Conservation (phyloP, 2,113 vertebrate genomes). For the Rhizomys pruinosus region DNA sequence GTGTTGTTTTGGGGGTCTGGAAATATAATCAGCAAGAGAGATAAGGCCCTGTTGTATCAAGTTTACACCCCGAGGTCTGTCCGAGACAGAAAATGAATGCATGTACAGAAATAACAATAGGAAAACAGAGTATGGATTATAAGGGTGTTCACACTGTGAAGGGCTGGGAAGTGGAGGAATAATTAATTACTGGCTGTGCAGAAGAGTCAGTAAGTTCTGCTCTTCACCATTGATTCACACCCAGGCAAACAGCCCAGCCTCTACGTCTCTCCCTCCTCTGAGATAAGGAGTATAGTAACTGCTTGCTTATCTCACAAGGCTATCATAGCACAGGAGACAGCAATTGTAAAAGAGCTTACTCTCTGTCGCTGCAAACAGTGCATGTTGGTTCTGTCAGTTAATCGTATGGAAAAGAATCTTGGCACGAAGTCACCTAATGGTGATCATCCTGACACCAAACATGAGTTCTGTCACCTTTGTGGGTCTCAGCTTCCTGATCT, state of each 20-base stretch:
- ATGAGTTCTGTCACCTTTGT: conserved; percentile 13
- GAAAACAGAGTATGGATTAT: not conserved
- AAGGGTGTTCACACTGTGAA: not conserved
- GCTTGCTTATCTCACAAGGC: not conserved
- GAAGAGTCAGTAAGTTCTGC: not conserved
- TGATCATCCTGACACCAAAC: not conserved
- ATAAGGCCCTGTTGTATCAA: not conserved
- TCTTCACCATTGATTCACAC: not conserved
- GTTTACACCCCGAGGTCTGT: not conserved
- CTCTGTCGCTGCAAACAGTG: not conserved
- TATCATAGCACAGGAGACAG: not conserved
- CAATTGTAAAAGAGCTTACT: not conserved
- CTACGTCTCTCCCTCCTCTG: not conserved
- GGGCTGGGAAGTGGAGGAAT: not conserved
- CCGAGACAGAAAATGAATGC: not conserved
- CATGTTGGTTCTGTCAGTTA: not conserved
- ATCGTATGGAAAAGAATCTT: conserved; percentile 49
- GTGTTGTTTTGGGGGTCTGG: not conserved
- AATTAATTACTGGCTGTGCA: not conserved
- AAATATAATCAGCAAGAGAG: not conserved
- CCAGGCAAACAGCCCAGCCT: not conserved
- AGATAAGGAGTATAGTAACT: not conserved
- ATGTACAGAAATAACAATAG: not conserved
- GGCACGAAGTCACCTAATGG: not conserved
- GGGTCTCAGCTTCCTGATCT: conserved; percentile 50